phyloP scores from a whole-genome alignment of 2,113 vertebrate species.

The Lontra canadensis region DNA sequence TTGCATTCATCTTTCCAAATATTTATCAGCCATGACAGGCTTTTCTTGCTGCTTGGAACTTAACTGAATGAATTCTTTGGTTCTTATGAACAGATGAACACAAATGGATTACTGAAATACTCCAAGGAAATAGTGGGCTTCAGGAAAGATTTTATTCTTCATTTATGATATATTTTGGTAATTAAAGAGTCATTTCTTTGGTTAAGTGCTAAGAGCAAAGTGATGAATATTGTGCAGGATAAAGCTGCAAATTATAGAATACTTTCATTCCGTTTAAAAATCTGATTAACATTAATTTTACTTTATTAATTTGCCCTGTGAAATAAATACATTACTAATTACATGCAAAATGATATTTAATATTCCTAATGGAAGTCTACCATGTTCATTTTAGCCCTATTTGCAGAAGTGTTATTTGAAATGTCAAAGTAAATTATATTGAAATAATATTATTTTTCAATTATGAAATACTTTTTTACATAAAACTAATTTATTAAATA shows the following conservation, averaged over 20 bases:
- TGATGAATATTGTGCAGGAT: not conserved
- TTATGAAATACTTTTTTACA: constrained; percentile 48
- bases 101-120: constrained; percentile 28
- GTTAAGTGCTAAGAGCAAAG: constrained; percentile 48
- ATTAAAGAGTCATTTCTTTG: constrained; percentile 56
- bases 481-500: constrained; percentile 38
- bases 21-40: not conserved
- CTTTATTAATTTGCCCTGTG: constrained; percentile 61
- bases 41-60: not conserved
- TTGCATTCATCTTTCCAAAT: not conserved
- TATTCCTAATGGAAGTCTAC: constrained; percentile 53
- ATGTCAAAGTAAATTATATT: constrained; percentile 36
- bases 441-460: constrained; percentile 63
- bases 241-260: constrained; percentile 62
- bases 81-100: constrained; percentile 33
- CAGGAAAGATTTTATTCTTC: constrained; percentile 35
- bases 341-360: constrained; percentile 61
- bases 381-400: constrained; percentile 44
- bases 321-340: constrained; percentile 60
- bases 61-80: not conserved
- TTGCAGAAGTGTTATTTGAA: constrained; percentile 44
- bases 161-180: constrained; percentile 55
- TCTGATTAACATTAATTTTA: constrained; percentile 68
- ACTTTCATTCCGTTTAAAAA: constrained; percentile 61
- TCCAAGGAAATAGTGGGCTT: not conserved